Base-by-base conservation (phyloP, 2,888 invertebrate genomes). In the Lasioglossum pauxillum region DNA sequence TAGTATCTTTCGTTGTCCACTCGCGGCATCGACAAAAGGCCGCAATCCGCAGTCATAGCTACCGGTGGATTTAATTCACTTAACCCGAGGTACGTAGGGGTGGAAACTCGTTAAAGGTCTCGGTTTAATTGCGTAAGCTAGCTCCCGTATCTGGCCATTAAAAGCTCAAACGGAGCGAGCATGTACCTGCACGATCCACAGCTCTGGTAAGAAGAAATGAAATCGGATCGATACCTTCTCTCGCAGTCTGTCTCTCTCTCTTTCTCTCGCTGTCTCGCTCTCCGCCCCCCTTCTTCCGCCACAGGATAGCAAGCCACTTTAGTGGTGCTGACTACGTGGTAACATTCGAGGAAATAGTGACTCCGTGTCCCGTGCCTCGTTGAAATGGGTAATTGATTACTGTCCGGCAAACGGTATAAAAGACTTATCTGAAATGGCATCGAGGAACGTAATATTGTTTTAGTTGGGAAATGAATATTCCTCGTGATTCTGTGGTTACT, bases 51-150 rank as follows among this genome's bases (percentile, higher is more conserved):
- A 27, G 38, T 69, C 57, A 78, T 75, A 81, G 64, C 64, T 73
- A 86, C 57, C 86, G 77, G 83, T 83, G 84, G 82, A 90, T 90
- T 90, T 90, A 90, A 90, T 90, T 90, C 89, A 89, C 90, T 88
- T 90, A 90, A 73, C 85, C 75, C 78, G 82, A 79, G 81, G 75
- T 81, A 85, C 85, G 85, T 78, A 67, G 72, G 81, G 88, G 78
- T 84, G 78, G 83, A 83, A 88, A 90, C 88, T 90, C 89, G 88
- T 85, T 89, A 85, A 74, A 82, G 84, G 87, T 80, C 76, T 76
- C 83, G 76, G 78, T 91, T 91, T 91, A 91, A 91, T 91, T 90
- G 91, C 91, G 90, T 84, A 89, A 91, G 91, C 89, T 78, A 72
- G 80, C 82, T 84, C 38, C 78, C 83, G 74, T 85, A 83, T 75